A percentile compares a stretch with the other conserved stretches of the same genome.
Evolutionary conservation across 1,140 invertebrate genomes (phyloP).

Genomic region (Macrocentrus cingulum): DNA sequence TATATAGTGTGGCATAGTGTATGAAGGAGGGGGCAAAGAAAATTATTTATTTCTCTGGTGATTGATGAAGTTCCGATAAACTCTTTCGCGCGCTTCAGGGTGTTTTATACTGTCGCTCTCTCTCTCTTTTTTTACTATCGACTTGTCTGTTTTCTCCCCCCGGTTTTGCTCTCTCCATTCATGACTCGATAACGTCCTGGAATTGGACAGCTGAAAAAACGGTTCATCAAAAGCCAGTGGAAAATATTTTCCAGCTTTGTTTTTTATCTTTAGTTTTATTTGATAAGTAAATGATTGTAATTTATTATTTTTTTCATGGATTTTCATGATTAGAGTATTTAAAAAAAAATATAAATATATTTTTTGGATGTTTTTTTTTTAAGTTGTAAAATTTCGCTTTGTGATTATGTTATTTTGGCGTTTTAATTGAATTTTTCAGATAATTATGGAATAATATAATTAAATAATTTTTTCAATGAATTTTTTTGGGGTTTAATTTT

Average conservation of each 20-base stretch:
- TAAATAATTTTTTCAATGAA: too few species aligned
- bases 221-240: conserved; percentile 27
- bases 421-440: too few species aligned
- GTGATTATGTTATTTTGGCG: too few species aligned
- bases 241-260: conserved; percentile 29
- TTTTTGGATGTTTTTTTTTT: too few species aligned
- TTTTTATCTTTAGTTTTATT: background rate
- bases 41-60: conserved; percentile 48
- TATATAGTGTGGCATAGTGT: background rate
- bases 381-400: too few species aligned
- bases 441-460: too few species aligned
- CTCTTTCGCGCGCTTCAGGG: conserved; percentile 31
- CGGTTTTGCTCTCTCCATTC: conserved; percentile 10
- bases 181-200: conserved; percentile 31
- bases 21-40: conserved; percentile 29
- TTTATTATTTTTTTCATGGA: too few species aligned
- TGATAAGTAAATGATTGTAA: conserved; percentile 1
- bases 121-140: conserved; percentile 21
- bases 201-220: conserved; percentile 29
- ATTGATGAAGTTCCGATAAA: conserved; percentile 50
- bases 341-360: too few species aligned
- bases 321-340: too few species aligned
- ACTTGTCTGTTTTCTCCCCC: conserved; percentile 1
- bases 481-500: too few species aligned
- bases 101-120: too few species aligned